phyloP scores from a whole-genome alignment of 2,888 invertebrate species.

The Portevinia maculata region DNA sequence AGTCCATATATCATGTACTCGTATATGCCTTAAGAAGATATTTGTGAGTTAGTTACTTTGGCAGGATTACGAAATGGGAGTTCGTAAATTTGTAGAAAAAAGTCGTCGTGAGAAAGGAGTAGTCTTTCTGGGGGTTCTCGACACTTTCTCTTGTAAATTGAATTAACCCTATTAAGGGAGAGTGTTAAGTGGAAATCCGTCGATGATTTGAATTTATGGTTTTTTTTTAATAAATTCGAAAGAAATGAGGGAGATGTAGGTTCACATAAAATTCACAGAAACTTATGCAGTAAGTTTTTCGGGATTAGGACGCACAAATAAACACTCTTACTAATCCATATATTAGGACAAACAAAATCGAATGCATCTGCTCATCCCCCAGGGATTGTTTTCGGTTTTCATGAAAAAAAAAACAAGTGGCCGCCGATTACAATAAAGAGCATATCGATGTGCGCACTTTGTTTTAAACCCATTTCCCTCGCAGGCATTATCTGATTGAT shows the following conservation, averaged over 20 bases:
- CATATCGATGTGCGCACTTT: background rate
- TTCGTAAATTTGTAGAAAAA: constrained; percentile 41
- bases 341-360: no score
- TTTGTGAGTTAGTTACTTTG: constrained; percentile 29
- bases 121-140: constrained; percentile 10
- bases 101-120: background rate
- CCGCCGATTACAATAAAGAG: constrained; percentile 44
- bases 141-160: constrained; percentile 51
- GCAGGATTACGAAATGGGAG: constrained; percentile 31
- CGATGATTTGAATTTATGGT: constrained; percentile 43
- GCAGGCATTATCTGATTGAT: constrained; percentile 14
- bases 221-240: constrained; percentile 4
- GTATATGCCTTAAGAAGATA: background rate
- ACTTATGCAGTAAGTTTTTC: no score
- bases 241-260: background rate
- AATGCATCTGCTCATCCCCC: no score
- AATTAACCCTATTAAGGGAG: constrained; percentile 31
- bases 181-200: constrained; percentile 39
- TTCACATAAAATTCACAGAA: no score
- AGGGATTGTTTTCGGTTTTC: no score
- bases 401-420: constrained; percentile 43
- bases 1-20: constrained; percentile 53
- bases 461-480: background rate
- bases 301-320: no score
- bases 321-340: no score